phyloP scores from a whole-genome alignment of 2,888 invertebrate species.

The Agonopterix alstromeriana region DNA sequence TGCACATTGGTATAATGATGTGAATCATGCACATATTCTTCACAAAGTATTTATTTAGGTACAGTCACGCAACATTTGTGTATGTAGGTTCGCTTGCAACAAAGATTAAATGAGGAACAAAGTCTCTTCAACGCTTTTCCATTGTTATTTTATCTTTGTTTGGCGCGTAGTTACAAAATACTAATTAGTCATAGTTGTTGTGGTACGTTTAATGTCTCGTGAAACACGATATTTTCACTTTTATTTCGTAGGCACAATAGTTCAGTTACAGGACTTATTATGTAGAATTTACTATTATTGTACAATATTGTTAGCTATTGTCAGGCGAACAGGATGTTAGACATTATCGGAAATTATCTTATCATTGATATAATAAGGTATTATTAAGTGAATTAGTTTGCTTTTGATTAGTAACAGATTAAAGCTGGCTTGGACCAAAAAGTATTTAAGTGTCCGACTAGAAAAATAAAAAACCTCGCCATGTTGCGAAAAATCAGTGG shows the following conservation, averaged over 20 bases:
- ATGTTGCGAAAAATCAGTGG: too few relatives aligned
- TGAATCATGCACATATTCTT: conserved; percentile 20
- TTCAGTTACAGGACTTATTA: too few relatives aligned
- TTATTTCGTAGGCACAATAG: neutral
- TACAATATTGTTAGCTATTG: neutral
- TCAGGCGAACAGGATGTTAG: conserved; percentile 22
- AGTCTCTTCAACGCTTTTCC: conserved; percentile 23
- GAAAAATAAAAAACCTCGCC: too few relatives aligned
- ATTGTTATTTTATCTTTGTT: conserved; percentile 22
- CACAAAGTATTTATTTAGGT: conserved; percentile 25
- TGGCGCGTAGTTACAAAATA: conserved; percentile 21
- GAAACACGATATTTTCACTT: too few relatives aligned
- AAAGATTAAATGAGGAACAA: conserved; percentile 20
- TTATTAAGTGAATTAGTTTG: too few relatives aligned
- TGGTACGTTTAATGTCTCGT: too few relatives aligned
- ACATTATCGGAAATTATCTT: conserved; percentile 5
- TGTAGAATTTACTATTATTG: neutral
- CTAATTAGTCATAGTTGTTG: neutral
- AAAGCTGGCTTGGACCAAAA: too few relatives aligned
- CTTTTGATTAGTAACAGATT: too few relatives aligned
- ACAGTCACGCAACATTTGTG: conserved; percentile 14
- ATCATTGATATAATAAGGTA: neutral
- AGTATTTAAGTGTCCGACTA: too few relatives aligned
- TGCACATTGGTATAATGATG: neutral
- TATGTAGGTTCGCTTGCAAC: conserved; percentile 19